Evolutionary conservation across 1,140 invertebrate genomes (phyloP).

Genomic region (Drosophila bocki): DNA sequence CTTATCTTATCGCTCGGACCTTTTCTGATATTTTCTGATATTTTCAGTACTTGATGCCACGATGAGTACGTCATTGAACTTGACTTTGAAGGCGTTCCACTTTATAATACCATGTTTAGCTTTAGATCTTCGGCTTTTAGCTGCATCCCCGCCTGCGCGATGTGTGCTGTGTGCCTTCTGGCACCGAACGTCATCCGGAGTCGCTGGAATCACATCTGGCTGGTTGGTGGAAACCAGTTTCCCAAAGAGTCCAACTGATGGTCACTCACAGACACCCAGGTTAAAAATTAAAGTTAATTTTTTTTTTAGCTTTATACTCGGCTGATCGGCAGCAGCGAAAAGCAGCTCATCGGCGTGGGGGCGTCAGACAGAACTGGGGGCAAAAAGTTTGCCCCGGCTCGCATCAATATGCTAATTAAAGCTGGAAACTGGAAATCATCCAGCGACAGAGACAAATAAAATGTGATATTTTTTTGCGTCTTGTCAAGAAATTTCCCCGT

Average conservation of each 20-base stretch:
- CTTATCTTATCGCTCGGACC: constrained; percentile 47
- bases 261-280: constrained; percentile 22
- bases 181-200: constrained; percentile 39
- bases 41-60: constrained; percentile 48
- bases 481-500: constrained; percentile 50
- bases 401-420: constrained; percentile 63
- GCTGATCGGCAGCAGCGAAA: constrained; percentile 8
- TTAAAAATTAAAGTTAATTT: constrained; percentile 54
- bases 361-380: constrained; percentile 46
- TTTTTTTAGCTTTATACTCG: constrained; percentile 16
- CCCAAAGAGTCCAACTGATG: constrained; percentile 35
- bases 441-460: constrained; percentile 34
- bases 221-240: constrained; percentile 41
- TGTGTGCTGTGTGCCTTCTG: constrained; percentile 25
- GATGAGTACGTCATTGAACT: constrained; percentile 66
- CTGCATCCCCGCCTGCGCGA: constrained; percentile 31
- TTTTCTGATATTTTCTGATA: constrained; percentile 44
- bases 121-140: constrained; percentile 44
- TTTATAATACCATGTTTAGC: constrained; percentile 63
- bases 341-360: constrained; percentile 24
- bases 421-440: constrained; percentile 59
- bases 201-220: constrained; percentile 42
- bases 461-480: constrained; percentile 38
- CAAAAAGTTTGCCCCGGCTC: constrained; percentile 37
- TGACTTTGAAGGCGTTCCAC: constrained; percentile 66